Conservation (phyloP, 1,140 invertebrate genomes). For the Gryon sp. region DNA sequence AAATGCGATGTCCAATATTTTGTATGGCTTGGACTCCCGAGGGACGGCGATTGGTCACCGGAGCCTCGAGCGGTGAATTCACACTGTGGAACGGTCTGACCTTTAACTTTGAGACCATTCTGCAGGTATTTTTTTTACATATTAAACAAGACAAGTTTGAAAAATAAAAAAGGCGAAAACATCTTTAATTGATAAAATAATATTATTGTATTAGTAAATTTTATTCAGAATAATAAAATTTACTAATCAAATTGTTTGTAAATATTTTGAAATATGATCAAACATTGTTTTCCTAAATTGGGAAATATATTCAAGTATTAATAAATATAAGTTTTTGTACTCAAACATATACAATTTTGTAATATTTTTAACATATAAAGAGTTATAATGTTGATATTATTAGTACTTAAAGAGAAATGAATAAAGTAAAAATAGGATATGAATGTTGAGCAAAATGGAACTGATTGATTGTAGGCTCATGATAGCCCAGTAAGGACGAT, state of each 20-base stretch:
- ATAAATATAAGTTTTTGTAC: no score
- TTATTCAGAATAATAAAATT: no score
- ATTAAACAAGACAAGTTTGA: neutral
- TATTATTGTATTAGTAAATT: no score
- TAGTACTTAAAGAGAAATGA: neutral
- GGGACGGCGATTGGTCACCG: conserved; percentile 97
- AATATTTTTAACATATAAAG: no score
- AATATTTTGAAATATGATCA: neutral
- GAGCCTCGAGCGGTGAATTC: conserved; percentile 99
- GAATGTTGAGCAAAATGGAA: neutral
- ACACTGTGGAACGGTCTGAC: conserved; percentile 99
- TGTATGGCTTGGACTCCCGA: conserved; percentile 99
- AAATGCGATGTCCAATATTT: conserved; percentile 99
- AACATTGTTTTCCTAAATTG: no score
- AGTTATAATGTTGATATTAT: no score
- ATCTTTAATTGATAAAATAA: no score
- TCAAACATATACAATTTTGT: no score
- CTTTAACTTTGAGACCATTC: conserved; percentile 99
- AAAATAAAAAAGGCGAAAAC: no score
- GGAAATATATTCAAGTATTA: no score
- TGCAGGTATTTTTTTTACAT: conserved; percentile 86
- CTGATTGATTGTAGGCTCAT: conserved; percentile 88
- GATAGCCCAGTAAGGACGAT: conserved; percentile 98
- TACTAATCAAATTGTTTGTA: neutral
- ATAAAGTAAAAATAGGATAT: conserved; percentile 2